Percentiles rank a stretch among this genome's conserved stretches.
Evolutionary conservation across 2,888 invertebrate genomes (phyloP).

Genomic region (Leptinotarsa juncta): DNA sequence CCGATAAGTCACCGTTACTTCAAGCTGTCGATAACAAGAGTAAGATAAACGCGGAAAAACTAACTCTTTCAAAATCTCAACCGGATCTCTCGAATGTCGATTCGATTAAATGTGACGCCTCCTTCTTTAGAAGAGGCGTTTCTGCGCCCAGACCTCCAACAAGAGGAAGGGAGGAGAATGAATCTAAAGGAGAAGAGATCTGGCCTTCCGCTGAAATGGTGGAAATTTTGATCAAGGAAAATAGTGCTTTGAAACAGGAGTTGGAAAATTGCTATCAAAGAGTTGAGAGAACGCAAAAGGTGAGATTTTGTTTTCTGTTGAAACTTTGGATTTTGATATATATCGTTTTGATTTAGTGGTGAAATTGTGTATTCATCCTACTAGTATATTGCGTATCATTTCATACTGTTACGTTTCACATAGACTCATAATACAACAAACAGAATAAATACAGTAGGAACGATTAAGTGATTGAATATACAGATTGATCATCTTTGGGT

Average conservation of each 20-base stretch:
- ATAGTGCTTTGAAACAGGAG: constrained; percentile 84
- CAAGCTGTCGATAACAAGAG: constrained; percentile 55
- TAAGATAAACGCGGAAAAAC: constrained; percentile 65
- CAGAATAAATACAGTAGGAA: too few relatives aligned
- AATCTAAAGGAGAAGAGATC: constrained; percentile 68
- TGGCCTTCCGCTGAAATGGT: constrained; percentile 81
- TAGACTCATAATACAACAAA: too few relatives aligned
- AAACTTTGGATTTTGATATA: too few relatives aligned
- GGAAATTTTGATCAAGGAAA: constrained; percentile 86
- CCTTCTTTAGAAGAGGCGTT: constrained; percentile 60
- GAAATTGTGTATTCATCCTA: too few relatives aligned
- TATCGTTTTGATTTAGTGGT: neutral
- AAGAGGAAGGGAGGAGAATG: constrained; percentile 71
- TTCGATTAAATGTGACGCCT: constrained; percentile 49
- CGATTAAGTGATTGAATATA: too few relatives aligned
- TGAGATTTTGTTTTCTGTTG: constrained; percentile 58
- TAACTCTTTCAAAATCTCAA: constrained; percentile 81
- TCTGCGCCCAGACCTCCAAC: constrained; percentile 69
- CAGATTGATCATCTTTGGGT: too few relatives aligned
- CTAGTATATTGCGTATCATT: too few relatives aligned
- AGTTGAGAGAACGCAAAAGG: constrained; percentile 88
- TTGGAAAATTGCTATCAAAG: constrained; percentile 85
- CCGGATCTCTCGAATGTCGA: constrained; percentile 79
- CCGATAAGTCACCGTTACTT: constrained; percentile 60
- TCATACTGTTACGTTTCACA: too few relatives aligned